Conservation (phyloP, 2,888 invertebrate species). For the Theodoxus fluviatilis region DNA sequence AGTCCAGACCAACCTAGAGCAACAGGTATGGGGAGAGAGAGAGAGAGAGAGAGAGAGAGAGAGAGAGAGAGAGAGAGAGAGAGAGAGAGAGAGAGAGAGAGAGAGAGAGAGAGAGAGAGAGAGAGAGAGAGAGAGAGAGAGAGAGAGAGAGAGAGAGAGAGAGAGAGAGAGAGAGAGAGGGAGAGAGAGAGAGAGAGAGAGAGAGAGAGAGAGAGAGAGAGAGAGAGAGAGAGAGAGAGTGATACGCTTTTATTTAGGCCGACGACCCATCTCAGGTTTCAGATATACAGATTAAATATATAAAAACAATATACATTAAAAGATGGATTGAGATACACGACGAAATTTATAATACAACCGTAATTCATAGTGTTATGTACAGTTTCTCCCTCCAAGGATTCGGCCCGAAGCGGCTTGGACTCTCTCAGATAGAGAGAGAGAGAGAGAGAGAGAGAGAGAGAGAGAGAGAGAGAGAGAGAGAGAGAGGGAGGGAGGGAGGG, state of each 20-base stretch:
- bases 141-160: conserved; percentile 32
- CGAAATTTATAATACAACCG: too few relatives aligned
- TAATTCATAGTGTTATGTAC: too few relatives aligned
- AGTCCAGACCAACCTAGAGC: conserved; percentile 49
- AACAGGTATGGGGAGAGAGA: conserved; percentile 32
- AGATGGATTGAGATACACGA: too few relatives aligned
- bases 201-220: conserved; percentile 23
- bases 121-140: conserved; percentile 15
- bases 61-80: conserved; percentile 27
- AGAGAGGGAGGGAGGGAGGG: conserved; percentile 38
- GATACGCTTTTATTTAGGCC: too few relatives aligned
- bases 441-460: conserved; percentile 24
- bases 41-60: conserved; percentile 19
- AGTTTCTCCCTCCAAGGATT: too few relatives aligned
- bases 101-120: conserved; percentile 26
- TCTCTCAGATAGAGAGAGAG: too few relatives aligned
- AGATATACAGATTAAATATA: too few relatives aligned
- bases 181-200: conserved; percentile 26
- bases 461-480: conserved; percentile 24
- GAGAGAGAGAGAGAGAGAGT: conserved; percentile 34
- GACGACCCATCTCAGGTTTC: too few relatives aligned
- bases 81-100: conserved; percentile 38
- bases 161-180: conserved; percentile 35
- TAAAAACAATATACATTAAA: too few relatives aligned
- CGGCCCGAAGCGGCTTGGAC: too few relatives aligned